phyloP scores from a whole-genome alignment of 2,113 vertebrate species.

The Zosterops hypoxanthus region DNA sequence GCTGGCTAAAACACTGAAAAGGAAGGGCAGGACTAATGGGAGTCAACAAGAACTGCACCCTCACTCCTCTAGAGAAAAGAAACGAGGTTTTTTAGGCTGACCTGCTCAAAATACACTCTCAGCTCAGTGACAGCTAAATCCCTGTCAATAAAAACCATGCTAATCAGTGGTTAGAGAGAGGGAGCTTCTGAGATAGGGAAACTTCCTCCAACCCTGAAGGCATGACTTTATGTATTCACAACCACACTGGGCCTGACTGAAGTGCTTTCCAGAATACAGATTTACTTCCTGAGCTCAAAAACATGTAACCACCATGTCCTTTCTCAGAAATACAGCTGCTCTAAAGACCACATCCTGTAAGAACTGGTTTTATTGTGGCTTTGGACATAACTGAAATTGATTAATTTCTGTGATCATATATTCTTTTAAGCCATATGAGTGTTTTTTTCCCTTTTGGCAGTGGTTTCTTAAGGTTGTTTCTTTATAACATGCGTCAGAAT shows the following conservation, averaged over 20 bases:
- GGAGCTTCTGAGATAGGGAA: not conserved
- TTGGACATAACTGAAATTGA: not conserved
- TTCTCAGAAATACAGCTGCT: not conserved
- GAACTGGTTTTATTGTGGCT: not conserved
- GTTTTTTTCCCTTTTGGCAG: not conserved
- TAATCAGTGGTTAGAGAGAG: not conserved
- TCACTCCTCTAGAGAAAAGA: not conserved
- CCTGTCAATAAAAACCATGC: not conserved
- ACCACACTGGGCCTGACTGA: not conserved
- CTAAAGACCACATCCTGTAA: not conserved
- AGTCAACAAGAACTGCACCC: not conserved
- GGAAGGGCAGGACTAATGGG: not conserved
- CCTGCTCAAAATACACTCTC: not conserved
- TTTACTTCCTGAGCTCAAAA: not conserved
- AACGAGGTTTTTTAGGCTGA: not conserved
- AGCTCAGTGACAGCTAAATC: not conserved
- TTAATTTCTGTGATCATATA: not conserved
- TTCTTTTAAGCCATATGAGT: not conserved
- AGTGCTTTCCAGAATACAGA: not conserved
- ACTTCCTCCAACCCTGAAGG: not conserved
- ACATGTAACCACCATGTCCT: not conserved
- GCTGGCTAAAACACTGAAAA: not conserved
- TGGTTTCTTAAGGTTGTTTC: not conserved
- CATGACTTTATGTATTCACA: constrained; percentile 5
- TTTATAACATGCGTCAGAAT: not conserved